Evolutionary conservation across 2,113 vertebrate species (phyloP).

Genomic region (Bos indicus): DNA sequence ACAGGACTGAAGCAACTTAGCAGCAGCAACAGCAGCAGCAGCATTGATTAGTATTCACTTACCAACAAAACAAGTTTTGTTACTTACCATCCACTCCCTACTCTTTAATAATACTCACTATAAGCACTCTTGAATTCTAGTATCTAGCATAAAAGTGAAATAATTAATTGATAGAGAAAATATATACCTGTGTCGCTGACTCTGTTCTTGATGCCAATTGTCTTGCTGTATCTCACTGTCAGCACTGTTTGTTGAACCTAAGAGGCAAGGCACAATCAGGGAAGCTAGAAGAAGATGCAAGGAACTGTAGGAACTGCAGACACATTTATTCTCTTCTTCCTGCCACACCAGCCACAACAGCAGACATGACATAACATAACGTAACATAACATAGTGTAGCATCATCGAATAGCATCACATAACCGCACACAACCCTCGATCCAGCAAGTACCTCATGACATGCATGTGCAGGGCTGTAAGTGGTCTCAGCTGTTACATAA

Average conservation of each 20-base stretch:
- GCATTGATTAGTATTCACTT: neutral
- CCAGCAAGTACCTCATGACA: neutral
- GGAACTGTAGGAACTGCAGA: neutral
- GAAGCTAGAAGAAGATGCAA: neutral
- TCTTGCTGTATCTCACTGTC: neutral
- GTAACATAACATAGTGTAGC: accelerated
- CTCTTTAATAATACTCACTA: neutral
- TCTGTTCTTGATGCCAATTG: neutral
- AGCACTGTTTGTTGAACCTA: neutral
- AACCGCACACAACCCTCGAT: neutral
- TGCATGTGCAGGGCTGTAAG: neutral
- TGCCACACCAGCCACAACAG: neutral
- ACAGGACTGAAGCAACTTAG: too few species aligned
- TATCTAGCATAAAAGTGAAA: neutral
- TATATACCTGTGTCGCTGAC: neutral
- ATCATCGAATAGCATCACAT: accelerated
- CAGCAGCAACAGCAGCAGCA: too few species aligned
- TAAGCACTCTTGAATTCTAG: neutral
- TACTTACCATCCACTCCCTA: neutral
- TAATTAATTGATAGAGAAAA: neutral
- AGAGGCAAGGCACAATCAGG: neutral
- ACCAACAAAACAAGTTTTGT: neutral
- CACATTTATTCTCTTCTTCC: neutral
- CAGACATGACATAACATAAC: neutral
- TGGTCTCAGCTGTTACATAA: neutral